Percentiles rank a stretch among this genome's conserved stretches.
These are phyloP conservation scores for Apodemia duryi DNA, from an alignment of 2,888 invertebrate genomes.

Conservation along the genomic window DNA sequence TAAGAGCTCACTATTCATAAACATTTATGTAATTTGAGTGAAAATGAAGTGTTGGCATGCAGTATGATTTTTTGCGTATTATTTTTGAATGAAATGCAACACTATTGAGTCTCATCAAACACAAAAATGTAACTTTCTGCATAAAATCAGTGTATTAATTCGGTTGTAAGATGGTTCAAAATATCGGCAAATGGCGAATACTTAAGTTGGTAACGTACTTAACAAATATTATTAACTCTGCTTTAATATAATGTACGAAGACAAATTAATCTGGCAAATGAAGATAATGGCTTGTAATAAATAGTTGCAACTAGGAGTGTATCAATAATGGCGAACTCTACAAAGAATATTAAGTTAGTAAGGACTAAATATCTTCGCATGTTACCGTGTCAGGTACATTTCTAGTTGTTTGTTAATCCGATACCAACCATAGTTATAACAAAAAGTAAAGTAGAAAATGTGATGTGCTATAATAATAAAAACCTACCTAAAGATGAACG, in stretches of 20 bases:
- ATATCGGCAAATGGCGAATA: slow-evolving; percentile 35
- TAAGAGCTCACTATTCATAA: neutral
- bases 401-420: slow-evolving; percentile 23
- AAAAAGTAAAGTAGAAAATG: slow-evolving; percentile 53
- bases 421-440: slow-evolving; percentile 49
- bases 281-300: neutral
- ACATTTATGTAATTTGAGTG: neutral
- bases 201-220: slow-evolving; percentile 48
- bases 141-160: slow-evolving; percentile 4
- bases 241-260: slow-evolving; percentile 12
- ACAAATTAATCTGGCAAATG: neutral
- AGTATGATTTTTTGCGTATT: neutral
- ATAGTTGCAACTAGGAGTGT: neutral
- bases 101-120: slow-evolving; percentile 2
- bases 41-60: slow-evolving; percentile 3
- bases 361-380: neutral
- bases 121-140: neutral
- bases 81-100: slow-evolving; percentile 11
- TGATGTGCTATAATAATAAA: slow-evolving; percentile 49
- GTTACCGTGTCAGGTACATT: neutral
- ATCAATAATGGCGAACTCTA: neutral
- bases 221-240: slow-evolving; percentile 32
- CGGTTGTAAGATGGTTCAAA: slow-evolving; percentile 14
- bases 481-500: slow-evolving; percentile 65
- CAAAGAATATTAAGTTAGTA: neutral